Base-by-base conservation (phyloP, 92 coral and sea anemone genomes). In the Phenganax stokvisi region DNA sequence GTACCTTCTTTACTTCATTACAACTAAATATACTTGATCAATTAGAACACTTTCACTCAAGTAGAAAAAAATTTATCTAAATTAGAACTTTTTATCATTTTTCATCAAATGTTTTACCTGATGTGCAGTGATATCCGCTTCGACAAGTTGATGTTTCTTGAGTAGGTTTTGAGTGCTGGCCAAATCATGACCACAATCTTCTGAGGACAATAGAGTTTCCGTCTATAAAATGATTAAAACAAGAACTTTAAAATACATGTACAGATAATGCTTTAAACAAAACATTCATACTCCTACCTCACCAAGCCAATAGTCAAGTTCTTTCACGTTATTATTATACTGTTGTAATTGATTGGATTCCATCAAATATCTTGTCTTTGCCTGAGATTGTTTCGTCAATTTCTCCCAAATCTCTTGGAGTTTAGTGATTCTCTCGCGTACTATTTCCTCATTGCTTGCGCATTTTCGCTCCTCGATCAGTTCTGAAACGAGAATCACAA, bases 141-240 rank as follows among this genome's bases (percentile, higher is more conserved):
- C 98, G 9, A 94, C 97, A 54, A 94, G 87, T 77, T 94, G 98
- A 75, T 94, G 98, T 58, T 92, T 94, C 88, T 94, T 94, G 81
- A 87, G 89, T 85, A 94, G 83, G 86, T 90, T 94, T 83, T 94
- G 98, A 9, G 92, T 97, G 65, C 98, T 94, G 66, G 98, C 98
- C 84, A 94, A 77, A 64, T 94, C 98, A 47, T 93, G 92, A 3
- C 98, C 98, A 84, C 89, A 92, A 84, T 94, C 98, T 76, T 94
- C 98, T 2, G 96, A 92, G 10, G 97, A 92, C 70, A 94, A 83
- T 56, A 93, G 82, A 12, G 89, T 91, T 76, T 94, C 98, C 31
- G 91, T 90, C 97, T 93, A 81, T 20, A 57, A 76, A 65, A 44
- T 12, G 20, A 82, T 67, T 8, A 57, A 64, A 44, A 52, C 54